Base-by-base conservation (phyloP, 2,797 vertebrate genomes). In the Crocidura indochinensis region DNA sequence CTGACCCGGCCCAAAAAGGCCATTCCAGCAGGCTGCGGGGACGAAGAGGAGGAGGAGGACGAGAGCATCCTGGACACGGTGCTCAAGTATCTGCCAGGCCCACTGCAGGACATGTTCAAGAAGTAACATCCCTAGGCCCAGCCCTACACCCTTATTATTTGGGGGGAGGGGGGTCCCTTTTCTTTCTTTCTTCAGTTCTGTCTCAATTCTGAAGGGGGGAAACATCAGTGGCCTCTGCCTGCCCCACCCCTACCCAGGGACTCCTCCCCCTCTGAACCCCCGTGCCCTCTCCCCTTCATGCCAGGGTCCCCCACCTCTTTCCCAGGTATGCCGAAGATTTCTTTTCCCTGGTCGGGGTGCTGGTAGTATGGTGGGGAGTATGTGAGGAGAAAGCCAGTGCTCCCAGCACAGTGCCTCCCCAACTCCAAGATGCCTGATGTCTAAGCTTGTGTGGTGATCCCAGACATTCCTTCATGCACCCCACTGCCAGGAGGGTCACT, bases 71-170 rank as follows among this genome's bases (percentile, higher is more conserved):
- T 99, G 79, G 99, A 99, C 98, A 99, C 99, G 0, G 99, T 99
- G 93, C 99, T 99, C 97, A 99, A 99, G 98, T 99, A 99, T 95
- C 99, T 99, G 96, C 99, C 99, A 0, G 99, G 99, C 94, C 99
- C 99, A 0, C 98, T 99, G 92, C 99, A 99, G 98, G 99, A 99
- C 98, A 99, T 99, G 99, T 99, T 99, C 97, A 99, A 99, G 98
- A 99, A 99, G 98, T 99, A 99, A 98, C 93, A 72, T 51, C 89
- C 86, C 95, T 82, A 22, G 93, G 96, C 73, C 86, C 92, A 8
- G 4, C 96, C 94, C 86, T 93, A 44, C n/a, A 67, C 90, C 67
- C 15, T 51, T 47, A 87, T 84, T 79, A 84, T 90, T 15, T 22
- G 56, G 56, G 56, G 51, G 56, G 56, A 60, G 56, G 56, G 56